Base-by-base conservation (phyloP, 2,888 invertebrate species). In the Diplazon laetatorius region DNA sequence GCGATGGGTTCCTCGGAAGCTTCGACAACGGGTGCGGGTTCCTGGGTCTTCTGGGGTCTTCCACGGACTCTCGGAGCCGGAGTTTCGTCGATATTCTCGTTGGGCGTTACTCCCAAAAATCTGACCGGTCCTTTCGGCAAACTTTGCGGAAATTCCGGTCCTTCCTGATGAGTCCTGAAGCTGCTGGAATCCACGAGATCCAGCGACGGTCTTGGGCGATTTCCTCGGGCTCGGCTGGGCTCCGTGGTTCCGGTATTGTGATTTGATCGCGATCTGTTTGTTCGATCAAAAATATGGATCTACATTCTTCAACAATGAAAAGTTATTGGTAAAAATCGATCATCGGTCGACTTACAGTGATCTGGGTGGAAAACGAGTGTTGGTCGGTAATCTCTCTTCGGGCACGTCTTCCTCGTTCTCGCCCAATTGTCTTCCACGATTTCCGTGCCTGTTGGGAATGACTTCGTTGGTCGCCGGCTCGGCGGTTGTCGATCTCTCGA, bases 131-230 rank as follows among this genome's bases (percentile, higher is more conserved):
- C 93, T 80, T 92, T 92, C 3, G 93, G 93, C 50, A 93, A 86
- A 71, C 91, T 92, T 78, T 92, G 90, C 0, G 93, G 93, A 83
- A 94, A 94, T 78, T 94, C 93, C 0, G 93, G 92, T 18, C 92
- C 92, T 16, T 91, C 90, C 76, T 88, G 83, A 85, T 95, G 93
- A 0, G 96, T 96, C 85, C 96, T 95, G 91, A 97, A 97, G 84
- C 95, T 95, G 82, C 95, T 95, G 83, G 95, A 95, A 88, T 97
- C 97, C 0, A 97, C 95, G 57, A 96, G 92, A 88, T 96, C 96
- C 68, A 96, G 93, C 85, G 95, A 95, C 52, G 96, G 96, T 18
- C 96, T 93, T 82, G 88, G 90, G 2, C 90, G 87, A 22, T 89
- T 90, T 14, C 88, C 89, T 8, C 91, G 87, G 0, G 83, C 83